Evolutionary conservation across 2,888 invertebrate species (phyloP).

Genomic region (Netelia virgata): DNA sequence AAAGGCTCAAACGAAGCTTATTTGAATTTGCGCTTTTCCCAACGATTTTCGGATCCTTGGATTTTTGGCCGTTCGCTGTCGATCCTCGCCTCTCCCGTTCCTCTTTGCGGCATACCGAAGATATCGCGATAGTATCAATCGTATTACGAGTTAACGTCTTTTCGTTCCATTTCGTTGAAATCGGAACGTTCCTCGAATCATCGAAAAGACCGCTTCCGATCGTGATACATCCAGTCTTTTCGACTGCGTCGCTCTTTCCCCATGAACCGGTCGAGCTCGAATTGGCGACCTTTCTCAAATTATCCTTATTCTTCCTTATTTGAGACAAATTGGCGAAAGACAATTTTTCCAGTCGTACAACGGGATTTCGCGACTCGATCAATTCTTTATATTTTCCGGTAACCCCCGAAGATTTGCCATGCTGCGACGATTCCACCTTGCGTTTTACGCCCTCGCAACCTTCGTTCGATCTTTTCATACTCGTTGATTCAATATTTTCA

Average conservation of each 20-base stretch:
- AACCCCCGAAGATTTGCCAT: background rate
- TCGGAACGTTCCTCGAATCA: background rate
- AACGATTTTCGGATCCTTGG: background rate
- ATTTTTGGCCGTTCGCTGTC: too few relatives aligned
- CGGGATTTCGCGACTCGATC: conserved; percentile 2
- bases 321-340: background rate
- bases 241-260: too few relatives aligned
- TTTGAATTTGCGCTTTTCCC: background rate
- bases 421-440: background rate
- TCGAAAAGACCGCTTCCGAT: background rate
- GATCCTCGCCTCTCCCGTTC: too few relatives aligned
- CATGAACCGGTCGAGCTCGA: background rate
- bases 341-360: conserved; percentile 49
- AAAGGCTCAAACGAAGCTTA: too few relatives aligned
- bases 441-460: background rate
- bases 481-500: background rate
- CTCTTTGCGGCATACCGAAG: background rate
- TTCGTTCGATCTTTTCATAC: background rate
- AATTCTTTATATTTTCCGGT: background rate
- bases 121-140: conserved; percentile 8
- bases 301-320: background rate
- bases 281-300: background rate
- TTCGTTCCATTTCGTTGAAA: background rate
- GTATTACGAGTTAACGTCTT: background rate
- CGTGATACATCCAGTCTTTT: background rate